phyloP scores from a whole-genome alignment of 2,797 vertebrate genomes.

The Sphaeramia orbicularis region DNA sequence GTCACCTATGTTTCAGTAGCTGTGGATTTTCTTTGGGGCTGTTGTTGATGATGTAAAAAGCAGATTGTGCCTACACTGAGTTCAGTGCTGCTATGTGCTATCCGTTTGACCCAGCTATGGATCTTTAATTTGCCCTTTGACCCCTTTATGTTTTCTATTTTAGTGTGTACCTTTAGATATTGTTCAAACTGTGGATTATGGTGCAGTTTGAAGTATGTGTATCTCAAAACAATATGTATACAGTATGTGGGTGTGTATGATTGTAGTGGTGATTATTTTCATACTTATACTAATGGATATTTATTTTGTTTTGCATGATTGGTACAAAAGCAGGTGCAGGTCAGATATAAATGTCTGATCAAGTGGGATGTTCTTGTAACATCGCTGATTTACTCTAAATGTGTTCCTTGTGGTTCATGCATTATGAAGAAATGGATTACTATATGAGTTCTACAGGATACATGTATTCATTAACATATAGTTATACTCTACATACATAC shows the following conservation, averaged over 20 bases:
- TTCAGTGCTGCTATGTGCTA: conserved; percentile 90
- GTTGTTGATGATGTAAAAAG: conserved; percentile 90
- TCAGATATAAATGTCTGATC: conserved; percentile 70
- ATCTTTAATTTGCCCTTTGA: conserved; percentile 46
- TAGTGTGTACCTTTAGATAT: conserved; percentile 82
- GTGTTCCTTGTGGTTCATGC: conserved; percentile 74
- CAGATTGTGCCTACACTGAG: conserved; percentile 92
- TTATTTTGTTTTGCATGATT: conserved; percentile 85
- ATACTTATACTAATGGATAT: conserved; percentile 74
- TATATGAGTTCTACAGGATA: conserved; percentile 55
- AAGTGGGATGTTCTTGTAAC: conserved; percentile 70
- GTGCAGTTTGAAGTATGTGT: conserved; percentile 81
- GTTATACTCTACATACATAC: conserved; percentile 38
- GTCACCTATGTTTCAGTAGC: conserved; percentile 90
- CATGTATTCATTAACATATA: conserved; percentile 45
- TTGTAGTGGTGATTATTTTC: conserved; percentile 82
- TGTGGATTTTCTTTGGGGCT: conserved; percentile 89
- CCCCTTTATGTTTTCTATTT: conserved; percentile 56
- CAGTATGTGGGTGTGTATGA: conserved; percentile 79
- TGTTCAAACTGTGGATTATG: conserved; percentile 78
- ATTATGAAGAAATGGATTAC: conserved; percentile 73
- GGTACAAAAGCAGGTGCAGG: conserved; percentile 74
- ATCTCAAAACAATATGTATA: conserved; percentile 73
- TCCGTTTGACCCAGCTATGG: conserved; percentile 66
- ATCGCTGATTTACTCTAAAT: conserved; percentile 65